Percentiles rank a stretch among this genome's conserved stretches.
These are phyloP conservation scores for Psittacula derbiana DNA, from an alignment of 2,797 vertebrate species.

Conservation along the genomic window DNA sequence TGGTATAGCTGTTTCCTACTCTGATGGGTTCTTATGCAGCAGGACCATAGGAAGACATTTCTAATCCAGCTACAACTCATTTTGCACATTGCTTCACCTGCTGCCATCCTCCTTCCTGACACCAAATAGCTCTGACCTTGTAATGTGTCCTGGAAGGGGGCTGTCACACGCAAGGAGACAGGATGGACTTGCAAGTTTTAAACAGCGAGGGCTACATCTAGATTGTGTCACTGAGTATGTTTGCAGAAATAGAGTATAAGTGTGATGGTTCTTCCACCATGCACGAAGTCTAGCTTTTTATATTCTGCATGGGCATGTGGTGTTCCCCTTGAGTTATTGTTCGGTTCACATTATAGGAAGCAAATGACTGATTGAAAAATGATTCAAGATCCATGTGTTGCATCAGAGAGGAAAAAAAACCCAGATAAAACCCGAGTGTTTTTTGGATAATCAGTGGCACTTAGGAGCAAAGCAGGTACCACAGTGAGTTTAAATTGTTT, in stretches of 20 bases:
- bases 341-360: neutral
- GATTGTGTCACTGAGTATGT: fast-evolving
- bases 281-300: neutral
- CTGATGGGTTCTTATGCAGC: fast-evolving
- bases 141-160: fast-evolving
- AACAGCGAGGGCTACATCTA: fast-evolving
- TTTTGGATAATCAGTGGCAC: neutral
- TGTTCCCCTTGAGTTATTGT: neutral
- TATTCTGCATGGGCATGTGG: fast-evolving
- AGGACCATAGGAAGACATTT: neutral
- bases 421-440: neutral
- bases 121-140: neutral
- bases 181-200: neutral
- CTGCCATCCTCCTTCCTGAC: neutral
- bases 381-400: neutral
- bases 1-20: fast-evolving
- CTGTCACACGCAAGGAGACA: fast-evolving
- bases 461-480: neutral
- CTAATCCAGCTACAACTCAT: neutral
- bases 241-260: fast-evolving
- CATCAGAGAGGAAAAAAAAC: neutral
- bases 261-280: neutral
- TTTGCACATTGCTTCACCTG: neutral
- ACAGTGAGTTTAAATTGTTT: neutral
- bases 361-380: neutral